Percentiles rank a stretch among this genome's conserved stretches.
Conservation (phyloP, 1,140 invertebrate genomes). For the Drosophila azteca region DNA sequence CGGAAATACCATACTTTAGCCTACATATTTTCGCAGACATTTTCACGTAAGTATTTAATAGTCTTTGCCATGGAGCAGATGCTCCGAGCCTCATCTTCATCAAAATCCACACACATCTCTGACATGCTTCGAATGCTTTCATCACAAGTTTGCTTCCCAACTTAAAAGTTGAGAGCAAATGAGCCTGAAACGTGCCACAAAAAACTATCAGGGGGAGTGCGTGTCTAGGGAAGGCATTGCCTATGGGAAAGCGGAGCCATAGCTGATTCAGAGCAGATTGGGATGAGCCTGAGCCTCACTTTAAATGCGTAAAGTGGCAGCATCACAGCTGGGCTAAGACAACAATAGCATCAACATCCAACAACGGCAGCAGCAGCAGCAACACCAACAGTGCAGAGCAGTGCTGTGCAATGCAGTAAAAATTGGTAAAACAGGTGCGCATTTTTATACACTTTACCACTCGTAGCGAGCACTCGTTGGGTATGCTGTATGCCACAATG, state of each 20-base stretch:
- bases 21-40: too few species aligned
- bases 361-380: slow-evolving; percentile 22
- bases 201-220: too few species aligned
- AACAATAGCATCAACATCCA: slow-evolving; percentile 34
- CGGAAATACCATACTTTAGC: too few species aligned
- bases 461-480: slow-evolving; percentile 7
- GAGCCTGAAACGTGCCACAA: slow-evolving; percentile 44
- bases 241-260: too few species aligned
- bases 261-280: not conserved
- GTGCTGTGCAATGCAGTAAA: slow-evolving; percentile 49
- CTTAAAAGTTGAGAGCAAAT: slow-evolving; percentile 37
- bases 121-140: slow-evolving; percentile 42
- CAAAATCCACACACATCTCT: slow-evolving; percentile 4
- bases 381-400: slow-evolving; percentile 27
- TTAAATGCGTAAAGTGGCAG: slow-evolving; percentile 61
- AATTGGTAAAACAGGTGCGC: slow-evolving; percentile 79
- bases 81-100: not conserved
- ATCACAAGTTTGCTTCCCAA: slow-evolving; percentile 9
- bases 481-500: not conserved
- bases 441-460: slow-evolving; percentile 39
- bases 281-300: slow-evolving; percentile 32
- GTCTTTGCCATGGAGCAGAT: too few species aligned
- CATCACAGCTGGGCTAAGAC: slow-evolving; percentile 35
- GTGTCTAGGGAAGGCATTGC: too few species aligned
- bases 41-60: too few species aligned